Base-by-base conservation (phyloP, 2,113 vertebrate genomes). In the Anthoscopus minutus region DNA sequence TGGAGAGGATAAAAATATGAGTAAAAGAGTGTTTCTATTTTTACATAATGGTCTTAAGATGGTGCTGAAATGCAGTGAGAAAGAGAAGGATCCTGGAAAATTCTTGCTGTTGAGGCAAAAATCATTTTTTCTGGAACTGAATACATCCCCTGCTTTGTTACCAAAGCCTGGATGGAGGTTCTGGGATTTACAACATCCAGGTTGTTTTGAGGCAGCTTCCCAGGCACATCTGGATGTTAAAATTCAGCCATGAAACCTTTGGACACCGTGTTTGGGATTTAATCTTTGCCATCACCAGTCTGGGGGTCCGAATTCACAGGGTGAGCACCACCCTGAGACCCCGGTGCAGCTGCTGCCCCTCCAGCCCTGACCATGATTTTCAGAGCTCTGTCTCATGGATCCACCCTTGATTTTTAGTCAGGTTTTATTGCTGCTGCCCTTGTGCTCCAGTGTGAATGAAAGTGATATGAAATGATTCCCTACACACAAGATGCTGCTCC, bases 51-150 rank as follows among this genome's bases (percentile, higher is more conserved):
- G 73, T 94, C 81, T 92, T 95, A 88, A 87, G 81, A 93, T 94
- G 78, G 84, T 96, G 70, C 89, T 92, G 92, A 94, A 89, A 96
- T 35, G 81, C 89, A 96, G 45, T 13, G 48, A 76, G 70, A 89
- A 91, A 56, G 74, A 85, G 87, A 89, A 89, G 71, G 70, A 87
- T 51, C 47, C 92, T 60, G 56, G 82, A 64, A 91, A 80, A n/a
- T 64, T 89, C 57, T 82, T 91, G 73, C 87, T 91, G 44, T 50
- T 82, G 56, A 81, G 78, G 62, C 70, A 96, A 91, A 45, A 89
- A 53, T 72, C 13, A 3, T 56, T 87, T 80, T 86, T 35, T 81
- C 81, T 81, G 80, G 70, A 87, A 23, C 27, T 12, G 65, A 66
- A 33, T 23, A 28, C 30, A 73, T 84, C 40, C 66, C 57, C 65